These are phyloP conservation scores for Xerus rutilus DNA, from an alignment of 2,797 vertebrate species.

Conservation along the genomic window DNA sequence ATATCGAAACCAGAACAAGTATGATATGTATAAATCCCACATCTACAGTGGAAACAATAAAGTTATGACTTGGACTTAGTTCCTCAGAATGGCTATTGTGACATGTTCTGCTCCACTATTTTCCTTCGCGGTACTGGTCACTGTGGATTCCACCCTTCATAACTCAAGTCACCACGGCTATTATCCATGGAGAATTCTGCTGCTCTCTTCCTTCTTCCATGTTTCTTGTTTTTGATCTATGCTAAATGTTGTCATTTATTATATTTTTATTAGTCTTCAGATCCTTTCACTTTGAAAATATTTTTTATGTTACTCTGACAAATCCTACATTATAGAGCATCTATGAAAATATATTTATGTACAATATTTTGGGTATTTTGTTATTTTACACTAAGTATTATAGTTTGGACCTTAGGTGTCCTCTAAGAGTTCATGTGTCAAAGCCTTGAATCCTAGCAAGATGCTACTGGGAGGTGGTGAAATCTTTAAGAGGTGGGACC, in stretches of 20 bases:
- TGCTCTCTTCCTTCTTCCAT: neutral
- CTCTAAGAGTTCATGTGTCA: neutral
- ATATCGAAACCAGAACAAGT: too few relatives aligned
- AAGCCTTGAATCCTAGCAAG: fast-evolving
- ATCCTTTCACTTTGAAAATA: neutral
- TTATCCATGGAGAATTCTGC: fast-evolving
- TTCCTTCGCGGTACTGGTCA: neutral
- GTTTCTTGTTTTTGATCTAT: neutral
- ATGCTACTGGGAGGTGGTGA: neutral
- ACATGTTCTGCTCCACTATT: neutral
- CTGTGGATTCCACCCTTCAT: neutral
- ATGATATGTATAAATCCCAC: too few relatives aligned
- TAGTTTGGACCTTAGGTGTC: neutral
- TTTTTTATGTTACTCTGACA: neutral
- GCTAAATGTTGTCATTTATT: neutral
- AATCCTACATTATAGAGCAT: neutral
- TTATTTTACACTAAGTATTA: neutral
- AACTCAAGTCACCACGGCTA: neutral
- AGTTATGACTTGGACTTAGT: neutral
- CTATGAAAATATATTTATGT: neutral
- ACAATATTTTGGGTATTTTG: neutral
- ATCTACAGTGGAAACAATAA: neutral
- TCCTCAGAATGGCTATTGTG: neutral
- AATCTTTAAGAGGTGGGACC: neutral
- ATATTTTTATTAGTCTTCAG: neutral